Conservation (phyloP, 1,140 invertebrate species). For the Drosophila burlai region DNA sequence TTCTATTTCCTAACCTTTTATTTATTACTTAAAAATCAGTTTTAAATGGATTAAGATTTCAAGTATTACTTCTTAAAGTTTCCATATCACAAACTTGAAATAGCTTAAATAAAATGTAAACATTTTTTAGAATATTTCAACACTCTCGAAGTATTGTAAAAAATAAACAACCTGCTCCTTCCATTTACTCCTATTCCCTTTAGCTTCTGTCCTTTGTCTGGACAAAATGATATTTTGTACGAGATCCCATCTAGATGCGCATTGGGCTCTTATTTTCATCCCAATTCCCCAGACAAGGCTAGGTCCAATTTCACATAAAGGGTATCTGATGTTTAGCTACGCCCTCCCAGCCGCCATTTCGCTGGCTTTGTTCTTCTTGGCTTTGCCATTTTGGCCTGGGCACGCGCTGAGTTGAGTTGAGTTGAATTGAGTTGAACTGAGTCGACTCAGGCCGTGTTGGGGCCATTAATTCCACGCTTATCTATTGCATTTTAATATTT, state of each 20-base stretch:
- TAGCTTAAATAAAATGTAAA: not conserved
- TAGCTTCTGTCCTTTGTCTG: not conserved
- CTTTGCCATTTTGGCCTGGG: conserved; percentile 15
- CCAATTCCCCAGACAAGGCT: conserved; percentile 10
- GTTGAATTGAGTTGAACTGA: conserved; percentile 10
- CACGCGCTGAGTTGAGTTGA: conserved; percentile 7
- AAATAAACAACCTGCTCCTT: not conserved
- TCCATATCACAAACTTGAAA: not conserved
- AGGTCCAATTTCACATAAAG: conserved; percentile 8
- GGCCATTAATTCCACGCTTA: conserved; percentile 69
- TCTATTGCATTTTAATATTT: conserved; percentile 77
- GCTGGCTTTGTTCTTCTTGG: conserved; percentile 26
- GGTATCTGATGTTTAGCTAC: conserved; percentile 25
- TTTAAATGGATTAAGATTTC: too few relatives aligned
- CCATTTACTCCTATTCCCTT: not conserved
- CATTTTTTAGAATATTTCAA: not conserved
- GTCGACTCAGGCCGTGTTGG: conserved; percentile 17
- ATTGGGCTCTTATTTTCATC: conserved; percentile 1
- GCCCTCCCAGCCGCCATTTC: not conserved
- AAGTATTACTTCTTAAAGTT: not conserved
- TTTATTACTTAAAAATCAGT: not conserved
- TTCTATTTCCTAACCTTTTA: not conserved
- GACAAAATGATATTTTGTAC: not conserved
- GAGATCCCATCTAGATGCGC: conserved; percentile 9
- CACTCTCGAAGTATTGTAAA: not conserved